Conservation (phyloP, 2,113 vertebrate species). For the Dromiciops gliroides region DNA sequence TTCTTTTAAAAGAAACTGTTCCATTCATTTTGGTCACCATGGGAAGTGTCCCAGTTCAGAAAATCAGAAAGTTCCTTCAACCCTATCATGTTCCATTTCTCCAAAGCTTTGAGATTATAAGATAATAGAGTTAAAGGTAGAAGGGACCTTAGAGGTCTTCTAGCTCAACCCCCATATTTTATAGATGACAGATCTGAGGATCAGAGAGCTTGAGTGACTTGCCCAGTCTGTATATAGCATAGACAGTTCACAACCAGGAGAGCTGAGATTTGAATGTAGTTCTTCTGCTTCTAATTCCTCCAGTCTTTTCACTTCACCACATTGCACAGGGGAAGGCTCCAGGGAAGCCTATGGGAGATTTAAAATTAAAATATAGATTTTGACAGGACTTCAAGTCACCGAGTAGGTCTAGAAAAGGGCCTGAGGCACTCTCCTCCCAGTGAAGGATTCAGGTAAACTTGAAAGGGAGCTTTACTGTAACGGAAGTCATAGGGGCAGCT, state of each 20-base stretch:
- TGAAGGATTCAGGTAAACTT: conserved; percentile 16
- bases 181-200: no score
- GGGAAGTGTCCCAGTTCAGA: no score
- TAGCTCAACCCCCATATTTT: no score
- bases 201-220: not conserved
- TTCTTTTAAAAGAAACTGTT: no score
- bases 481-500: not conserved
- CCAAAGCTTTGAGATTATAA: not conserved
- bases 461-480: no score
- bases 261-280: not conserved
- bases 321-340: not conserved
- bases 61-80: not conserved
- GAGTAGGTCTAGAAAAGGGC: not conserved
- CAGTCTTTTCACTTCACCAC: not conserved
- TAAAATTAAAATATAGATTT: not conserved
- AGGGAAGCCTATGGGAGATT: not conserved
- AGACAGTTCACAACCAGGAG: not conserved
- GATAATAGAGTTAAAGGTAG: not conserved
- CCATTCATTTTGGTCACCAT: no score
- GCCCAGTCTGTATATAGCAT: not conserved
- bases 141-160: no score
- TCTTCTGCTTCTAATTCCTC: not conserved
- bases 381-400: conserved; percentile 25
- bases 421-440: not conserved
- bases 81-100: not conserved